Conservation (phyloP, 1,140 invertebrate genomes). For the Lepidurus apus region DNA sequence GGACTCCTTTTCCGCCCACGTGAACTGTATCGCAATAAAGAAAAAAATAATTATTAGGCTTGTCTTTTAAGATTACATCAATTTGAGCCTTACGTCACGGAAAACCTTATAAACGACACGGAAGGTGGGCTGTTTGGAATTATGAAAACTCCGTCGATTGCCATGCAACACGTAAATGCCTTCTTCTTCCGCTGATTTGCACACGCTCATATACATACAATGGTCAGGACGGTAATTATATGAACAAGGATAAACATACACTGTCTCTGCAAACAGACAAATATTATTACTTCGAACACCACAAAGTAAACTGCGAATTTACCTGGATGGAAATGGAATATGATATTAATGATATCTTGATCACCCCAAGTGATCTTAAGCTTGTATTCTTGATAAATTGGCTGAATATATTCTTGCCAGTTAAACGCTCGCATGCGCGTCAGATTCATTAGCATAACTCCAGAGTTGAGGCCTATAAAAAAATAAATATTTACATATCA, state of each 20-base stretch:
- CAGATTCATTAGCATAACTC: slow-evolving; percentile 95
- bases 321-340: slow-evolving; percentile 84
- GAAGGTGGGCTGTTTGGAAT: slow-evolving; percentile 79
- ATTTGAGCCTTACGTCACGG: neutral
- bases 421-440: slow-evolving; percentile 79
- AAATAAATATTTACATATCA: too few species aligned
- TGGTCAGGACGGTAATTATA: slow-evolving; percentile 92
- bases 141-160: slow-evolving; percentile 76
- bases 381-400: slow-evolving; percentile 79
- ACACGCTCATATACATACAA: slow-evolving; percentile 80
- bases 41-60: neutral
- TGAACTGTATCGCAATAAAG: neutral
- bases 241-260: slow-evolving; percentile 75
- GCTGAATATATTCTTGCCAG: slow-evolving; percentile 75
- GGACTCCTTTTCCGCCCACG: neutral
- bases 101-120: slow-evolving; percentile 58
- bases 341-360: slow-evolving; percentile 94
- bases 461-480: slow-evolving; percentile 79
- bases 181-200: slow-evolving; percentile 63
- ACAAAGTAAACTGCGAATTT: slow-evolving; percentile 29
- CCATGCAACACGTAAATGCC: slow-evolving; percentile 84
- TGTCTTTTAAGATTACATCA: neutral
- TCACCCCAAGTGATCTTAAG: slow-evolving; percentile 92
- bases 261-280: slow-evolving; percentile 55
- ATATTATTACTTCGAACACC: neutral